A percentile compares a stretch with the other conserved stretches of the same genome.
These are phyloP conservation scores for Stegodyphus mimosarum DNA, from an alignment of 1,140 invertebrate genomes.

Conservation along the genomic window DNA sequence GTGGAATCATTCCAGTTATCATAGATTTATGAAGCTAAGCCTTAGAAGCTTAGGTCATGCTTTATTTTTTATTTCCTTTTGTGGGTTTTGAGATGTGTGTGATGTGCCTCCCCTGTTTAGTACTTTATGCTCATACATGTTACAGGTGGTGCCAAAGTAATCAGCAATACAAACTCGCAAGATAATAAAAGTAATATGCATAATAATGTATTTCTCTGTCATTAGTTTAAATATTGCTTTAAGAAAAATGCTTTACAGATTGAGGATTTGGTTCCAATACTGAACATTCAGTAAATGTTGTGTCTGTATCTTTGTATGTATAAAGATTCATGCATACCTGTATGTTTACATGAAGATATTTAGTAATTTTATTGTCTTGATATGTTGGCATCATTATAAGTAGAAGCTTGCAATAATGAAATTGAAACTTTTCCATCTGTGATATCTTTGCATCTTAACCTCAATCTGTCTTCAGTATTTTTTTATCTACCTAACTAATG, in stretches of 20 bases:
- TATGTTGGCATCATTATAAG: not conserved
- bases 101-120: not conserved
- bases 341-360: not conserved
- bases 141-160: not conserved
- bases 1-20: constrained; percentile 46
- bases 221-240: not conserved
- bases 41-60: constrained; percentile 4
- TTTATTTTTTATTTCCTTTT: constrained; percentile 7
- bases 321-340: not conserved
- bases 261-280: not conserved
- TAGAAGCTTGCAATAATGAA: constrained; percentile 8
- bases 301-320: not conserved
- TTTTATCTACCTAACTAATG: too few relatives aligned
- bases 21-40: constrained; percentile 5
- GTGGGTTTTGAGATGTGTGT: not conserved
- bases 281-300: not conserved
- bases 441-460: constrained; percentile 5
- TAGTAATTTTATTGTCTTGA: not conserved
- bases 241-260: not conserved
- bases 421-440: constrained; percentile 29
- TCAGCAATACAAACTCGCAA: not conserved
- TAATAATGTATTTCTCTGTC: not conserved
- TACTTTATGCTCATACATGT: not conserved
- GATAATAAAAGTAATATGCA: not conserved
- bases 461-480: too few relatives aligned